A percentile compares a stretch with the other conserved stretches of the same genome.
phyloP scores from a whole-genome alignment of 2,888 invertebrate species.

The Drosophila crucigera region DNA sequence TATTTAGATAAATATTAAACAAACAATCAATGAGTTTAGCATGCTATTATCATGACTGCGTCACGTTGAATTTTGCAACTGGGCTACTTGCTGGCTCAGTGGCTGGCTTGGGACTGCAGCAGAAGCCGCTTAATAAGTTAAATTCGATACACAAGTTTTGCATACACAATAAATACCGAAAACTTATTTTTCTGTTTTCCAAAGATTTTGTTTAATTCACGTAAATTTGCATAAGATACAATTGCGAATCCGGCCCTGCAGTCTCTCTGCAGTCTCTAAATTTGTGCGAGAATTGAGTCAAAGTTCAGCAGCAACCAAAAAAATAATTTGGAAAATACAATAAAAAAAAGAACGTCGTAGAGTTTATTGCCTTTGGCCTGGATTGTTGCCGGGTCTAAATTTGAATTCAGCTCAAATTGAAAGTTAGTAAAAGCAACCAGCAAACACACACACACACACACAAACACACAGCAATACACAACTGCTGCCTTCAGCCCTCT shows the following conservation, averaged over 20 bases:
- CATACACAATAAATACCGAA: slow-evolving; percentile 63
- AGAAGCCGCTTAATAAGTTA: slow-evolving; percentile 58
- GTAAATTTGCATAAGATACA: slow-evolving; percentile 80
- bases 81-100: slow-evolving; percentile 3
- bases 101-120: slow-evolving; percentile 26
- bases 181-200: slow-evolving; percentile 80
- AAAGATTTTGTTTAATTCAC: slow-evolving; percentile 81
- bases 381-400: slow-evolving; percentile 57
- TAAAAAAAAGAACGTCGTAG: slow-evolving; percentile 25
- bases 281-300: slow-evolving; percentile 79
- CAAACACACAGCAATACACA: slow-evolving; percentile 14
- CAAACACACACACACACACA: slow-evolving; percentile 31
- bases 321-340: slow-evolving; percentile 20
- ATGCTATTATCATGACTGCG: not conserved
- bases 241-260: slow-evolving; percentile 40
- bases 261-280: slow-evolving; percentile 62
- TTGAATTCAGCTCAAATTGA: slow-evolving; percentile 79
- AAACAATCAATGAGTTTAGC: not conserved
- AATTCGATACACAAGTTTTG: slow-evolving; percentile 76
- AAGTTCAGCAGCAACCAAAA: slow-evolving; percentile 57
- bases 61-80: not conserved
- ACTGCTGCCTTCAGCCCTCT: slow-evolving; percentile 6
- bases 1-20: not conserved
- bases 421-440: slow-evolving; percentile 66
- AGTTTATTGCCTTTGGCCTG: slow-evolving; percentile 70